Evolutionary conservation across 37 sponge, comb jelly and placozoan species (phyloP).

Genomic region (Ianthella basta): DNA sequence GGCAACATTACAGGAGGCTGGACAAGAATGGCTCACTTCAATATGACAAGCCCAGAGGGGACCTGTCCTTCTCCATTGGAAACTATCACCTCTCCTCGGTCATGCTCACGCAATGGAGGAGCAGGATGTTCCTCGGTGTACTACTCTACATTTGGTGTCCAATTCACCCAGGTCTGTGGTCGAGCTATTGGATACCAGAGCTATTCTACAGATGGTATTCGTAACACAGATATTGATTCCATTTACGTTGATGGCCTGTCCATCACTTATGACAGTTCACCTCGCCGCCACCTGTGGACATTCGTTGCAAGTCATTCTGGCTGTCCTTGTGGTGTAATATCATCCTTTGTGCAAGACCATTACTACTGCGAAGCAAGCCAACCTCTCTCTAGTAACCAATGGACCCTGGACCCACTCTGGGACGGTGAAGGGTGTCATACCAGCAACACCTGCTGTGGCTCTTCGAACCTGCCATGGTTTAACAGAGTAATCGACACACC

Average conservation of each 20-base stretch:
- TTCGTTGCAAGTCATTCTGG: too few relatives aligned
- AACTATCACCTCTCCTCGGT: too few relatives aligned
- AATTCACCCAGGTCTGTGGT: slow-evolving; percentile 5
- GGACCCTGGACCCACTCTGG: slow-evolving; percentile 1
- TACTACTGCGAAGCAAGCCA: too few relatives aligned
- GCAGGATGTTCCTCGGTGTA: slow-evolving; percentile 8
- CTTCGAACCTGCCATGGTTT: slow-evolving; percentile 8
- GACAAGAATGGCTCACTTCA: too few relatives aligned
- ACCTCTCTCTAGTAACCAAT: too few relatives aligned
- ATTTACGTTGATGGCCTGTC: slow-evolving; percentile 3
- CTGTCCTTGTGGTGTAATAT: too few relatives aligned
- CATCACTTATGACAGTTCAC: not conserved
- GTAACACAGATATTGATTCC: not conserved
- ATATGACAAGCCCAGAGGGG: too few relatives aligned
- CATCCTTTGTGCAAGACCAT: too few relatives aligned
- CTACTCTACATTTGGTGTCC: slow-evolving; percentile 5
- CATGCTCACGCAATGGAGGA: too few relatives aligned
- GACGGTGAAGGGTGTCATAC: not conserved
- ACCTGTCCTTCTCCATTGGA: too few relatives aligned
- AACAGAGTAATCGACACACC: not conserved
- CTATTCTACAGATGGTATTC: not conserved
- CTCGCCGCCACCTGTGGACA: not conserved
- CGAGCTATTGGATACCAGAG: not conserved
- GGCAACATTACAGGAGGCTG: too few relatives aligned
- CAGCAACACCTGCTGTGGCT: not conserved